Percentiles rank a stretch among this genome's conserved stretches.
Conservation (phyloP, 2,797 vertebrate genomes). For the Anas flavirostris region DNA sequence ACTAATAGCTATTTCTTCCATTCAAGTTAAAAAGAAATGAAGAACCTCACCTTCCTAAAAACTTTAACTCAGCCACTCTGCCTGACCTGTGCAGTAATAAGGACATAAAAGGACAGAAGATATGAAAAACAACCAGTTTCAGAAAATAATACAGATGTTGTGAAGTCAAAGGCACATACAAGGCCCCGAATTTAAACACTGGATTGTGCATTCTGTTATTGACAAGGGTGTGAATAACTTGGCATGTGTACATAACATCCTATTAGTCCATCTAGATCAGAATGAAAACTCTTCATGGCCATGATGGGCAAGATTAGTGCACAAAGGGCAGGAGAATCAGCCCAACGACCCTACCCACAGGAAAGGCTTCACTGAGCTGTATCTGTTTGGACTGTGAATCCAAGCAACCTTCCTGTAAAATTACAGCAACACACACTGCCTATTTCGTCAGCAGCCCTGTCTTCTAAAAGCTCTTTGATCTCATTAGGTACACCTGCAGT, state of each 20-base stretch:
- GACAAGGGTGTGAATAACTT: not conserved
- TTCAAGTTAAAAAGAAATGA: not conserved
- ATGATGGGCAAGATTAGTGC: rapidly evolving
- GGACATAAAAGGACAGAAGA: not conserved
- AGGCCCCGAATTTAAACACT: not conserved
- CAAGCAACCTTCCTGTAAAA: rapidly evolving
- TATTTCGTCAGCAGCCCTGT: not conserved
- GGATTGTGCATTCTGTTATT: not conserved
- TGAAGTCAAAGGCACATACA: not conserved
- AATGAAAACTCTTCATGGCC: not conserved
- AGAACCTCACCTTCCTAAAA: not conserved
- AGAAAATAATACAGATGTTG: not conserved
- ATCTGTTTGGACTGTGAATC: not conserved
- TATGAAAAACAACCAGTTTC: not conserved
- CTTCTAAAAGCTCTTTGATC: rapidly evolving
- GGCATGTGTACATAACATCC: not conserved
- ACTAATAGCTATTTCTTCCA: not conserved
- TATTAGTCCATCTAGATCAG: not conserved
- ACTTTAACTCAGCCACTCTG: not conserved
- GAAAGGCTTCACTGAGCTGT: not conserved
- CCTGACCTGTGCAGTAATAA: not conserved
- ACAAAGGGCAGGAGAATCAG: not conserved
- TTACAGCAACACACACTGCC: rapidly evolving
- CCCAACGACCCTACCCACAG: not conserved
- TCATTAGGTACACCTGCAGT: not conserved